A percentile compares a stretch with the other conserved stretches of the same genome.
phyloP scores from a whole-genome alignment of 2,888 invertebrate genomes.

The Prosopocoilus inquinatus region DNA sequence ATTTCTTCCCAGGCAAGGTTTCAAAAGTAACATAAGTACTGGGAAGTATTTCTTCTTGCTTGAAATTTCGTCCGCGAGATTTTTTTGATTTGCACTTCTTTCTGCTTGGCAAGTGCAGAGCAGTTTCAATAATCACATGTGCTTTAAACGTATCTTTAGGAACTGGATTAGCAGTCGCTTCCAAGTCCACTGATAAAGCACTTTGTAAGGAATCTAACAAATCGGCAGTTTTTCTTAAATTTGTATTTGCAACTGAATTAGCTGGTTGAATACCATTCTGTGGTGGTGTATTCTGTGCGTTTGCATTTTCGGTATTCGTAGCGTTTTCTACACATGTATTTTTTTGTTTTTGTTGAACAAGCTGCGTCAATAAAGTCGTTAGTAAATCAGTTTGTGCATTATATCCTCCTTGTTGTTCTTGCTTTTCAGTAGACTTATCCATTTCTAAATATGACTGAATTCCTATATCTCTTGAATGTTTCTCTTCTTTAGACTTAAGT shows the following conservation, averaged over 20 bases:
- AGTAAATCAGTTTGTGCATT: constrained; percentile 12
- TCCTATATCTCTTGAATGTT: constrained; percentile 10
- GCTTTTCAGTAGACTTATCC: constrained; percentile 20
- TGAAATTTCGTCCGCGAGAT: constrained; percentile 36
- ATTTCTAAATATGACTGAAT: constrained; percentile 22
- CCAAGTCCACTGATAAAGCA: constrained; percentile 35
- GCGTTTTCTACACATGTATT: constrained; percentile 37
- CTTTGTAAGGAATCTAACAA: constrained; percentile 46
- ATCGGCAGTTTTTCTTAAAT: constrained; percentile 41
- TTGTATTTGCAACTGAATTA: constrained; percentile 6
- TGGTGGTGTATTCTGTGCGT: not conserved
- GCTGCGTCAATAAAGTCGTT: constrained; percentile 34
- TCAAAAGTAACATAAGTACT: constrained; percentile 64
- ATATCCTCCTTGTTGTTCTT: not conserved
- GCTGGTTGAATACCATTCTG: not conserved
- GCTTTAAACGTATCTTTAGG: constrained; percentile 41
- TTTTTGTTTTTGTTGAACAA: constrained; percentile 30
- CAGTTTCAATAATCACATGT: constrained; percentile 56
- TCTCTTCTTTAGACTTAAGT: not conserved
- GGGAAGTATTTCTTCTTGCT: constrained; percentile 52
- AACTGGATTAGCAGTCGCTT: not conserved
- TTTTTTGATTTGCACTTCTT: constrained; percentile 43
- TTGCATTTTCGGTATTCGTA: constrained; percentile 37
- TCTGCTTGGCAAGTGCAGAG: constrained; percentile 56
- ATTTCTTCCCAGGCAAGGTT: constrained; percentile 40